Conservation (phyloP, 1,140 invertebrate genomes). For the Antheraea pernyi region DNA sequence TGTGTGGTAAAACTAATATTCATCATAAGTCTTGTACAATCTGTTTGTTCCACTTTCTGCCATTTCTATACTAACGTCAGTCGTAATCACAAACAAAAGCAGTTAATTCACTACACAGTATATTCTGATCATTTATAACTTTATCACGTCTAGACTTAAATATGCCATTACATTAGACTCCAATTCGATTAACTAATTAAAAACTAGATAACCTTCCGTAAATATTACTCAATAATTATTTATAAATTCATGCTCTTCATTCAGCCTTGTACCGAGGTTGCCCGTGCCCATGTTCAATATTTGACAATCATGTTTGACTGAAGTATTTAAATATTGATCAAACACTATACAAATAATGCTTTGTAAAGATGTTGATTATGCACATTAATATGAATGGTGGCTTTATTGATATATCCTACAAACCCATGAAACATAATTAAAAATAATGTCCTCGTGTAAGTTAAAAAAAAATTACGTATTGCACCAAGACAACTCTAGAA, state of each 20-base stretch:
- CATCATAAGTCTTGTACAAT: not conserved
- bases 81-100: not conserved
- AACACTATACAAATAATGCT: not conserved
- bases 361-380: too few species aligned
- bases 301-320: not conserved
- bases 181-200: not conserved
- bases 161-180: not conserved
- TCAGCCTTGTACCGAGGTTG: not conserved
- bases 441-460: too few species aligned
- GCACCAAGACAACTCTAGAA: too few species aligned
- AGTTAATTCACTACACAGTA: not conserved
- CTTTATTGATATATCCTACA: too few species aligned
- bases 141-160: not conserved
- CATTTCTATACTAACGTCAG: not conserved
- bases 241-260: slow-evolving; percentile 1
- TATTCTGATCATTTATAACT: too few species aligned
- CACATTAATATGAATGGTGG: too few species aligned
- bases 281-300: not conserved
- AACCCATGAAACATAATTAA: too few species aligned
- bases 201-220: not conserved
- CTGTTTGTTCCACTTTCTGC: not conserved
- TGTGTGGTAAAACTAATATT: too few species aligned
- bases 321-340: not conserved
- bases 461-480: too few species aligned
- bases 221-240: slow-evolving; percentile 4